Base-by-base conservation (phyloP, 2,888 invertebrate genomes). In the Molorchus minor region DNA sequence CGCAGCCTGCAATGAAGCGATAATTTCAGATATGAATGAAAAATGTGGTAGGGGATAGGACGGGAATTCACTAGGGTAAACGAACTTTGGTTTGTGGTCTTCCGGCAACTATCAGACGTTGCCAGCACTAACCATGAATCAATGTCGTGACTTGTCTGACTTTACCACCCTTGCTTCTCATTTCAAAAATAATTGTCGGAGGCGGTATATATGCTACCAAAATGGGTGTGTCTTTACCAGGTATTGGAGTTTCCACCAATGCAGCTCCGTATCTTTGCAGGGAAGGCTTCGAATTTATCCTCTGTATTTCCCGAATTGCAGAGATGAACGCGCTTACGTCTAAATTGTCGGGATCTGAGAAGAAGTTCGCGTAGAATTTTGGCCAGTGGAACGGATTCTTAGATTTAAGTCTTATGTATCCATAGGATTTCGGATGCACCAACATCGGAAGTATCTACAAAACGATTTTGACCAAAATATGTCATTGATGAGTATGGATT, bases 311-410 rank as follows among this genome's bases (percentile, higher is more conserved):
- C 62, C 85, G 82, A 7, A 86, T 79, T 0, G 75, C 71, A 2
- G 75, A 76, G 10, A 79, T 72, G 55, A 79, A 73, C 2, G 78
- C 75, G 58, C 70, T 74, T 1, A 79, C 61, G 60, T 80, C 80
- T 5, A 84, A 58, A 86, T 82, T 66, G 83, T 86, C 65, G 82
- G 83, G 82, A 71, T 88, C 85, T 0, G 87, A 84, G 73, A 94
- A 86, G 78, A 95, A 97, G 75, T 91, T 92, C 0, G 93, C 90
- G 66, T 92, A 86, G 51, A 94, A 83, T n/a, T 85, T 80, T 0
- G 94, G 93, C 69, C 88, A 86, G 0, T 86, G 84, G 67, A 85
- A 85, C 0, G 93, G 92, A 76, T 93, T 87, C 57, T 82, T 86
- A 8, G 87, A 89, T 71, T 83, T 85, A n/a, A 95, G 82, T 77